A percentile compares a stretch with the other conserved stretches of the same genome.
Conservation (phyloP, 2,888 invertebrate species). For the Abrostola triplasia region DNA sequence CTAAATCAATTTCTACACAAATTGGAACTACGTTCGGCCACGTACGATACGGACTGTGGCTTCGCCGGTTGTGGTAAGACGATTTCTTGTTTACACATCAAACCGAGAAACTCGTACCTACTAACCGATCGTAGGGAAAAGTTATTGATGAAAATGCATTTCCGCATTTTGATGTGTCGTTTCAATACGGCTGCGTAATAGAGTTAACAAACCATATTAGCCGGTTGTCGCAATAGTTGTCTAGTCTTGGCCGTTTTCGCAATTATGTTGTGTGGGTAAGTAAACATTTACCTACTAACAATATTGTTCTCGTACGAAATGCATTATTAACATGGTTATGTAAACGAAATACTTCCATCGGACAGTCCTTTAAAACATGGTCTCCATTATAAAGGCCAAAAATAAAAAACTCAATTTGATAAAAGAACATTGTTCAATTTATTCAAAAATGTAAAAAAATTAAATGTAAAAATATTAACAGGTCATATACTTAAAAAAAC, state of each 20-base stretch:
- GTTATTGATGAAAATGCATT: constrained; percentile 67
- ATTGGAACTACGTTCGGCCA: constrained; percentile 69
- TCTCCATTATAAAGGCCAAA: not conserved
- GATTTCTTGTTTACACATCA: constrained; percentile 80
- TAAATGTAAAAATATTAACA: no score
- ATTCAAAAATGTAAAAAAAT: no score
- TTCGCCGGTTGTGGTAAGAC: constrained; percentile 79
- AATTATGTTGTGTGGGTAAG: constrained; percentile 61
- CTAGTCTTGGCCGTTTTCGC: constrained; percentile 72
- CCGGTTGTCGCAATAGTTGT: constrained; percentile 65
- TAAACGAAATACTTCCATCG: constrained; percentile 5
- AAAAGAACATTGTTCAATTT: no score
- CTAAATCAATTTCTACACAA: constrained; percentile 39
- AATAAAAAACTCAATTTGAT: not conserved
- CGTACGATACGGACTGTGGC: constrained; percentile 81
- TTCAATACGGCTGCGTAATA: constrained; percentile 77
- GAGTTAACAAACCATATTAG: constrained; percentile 62
- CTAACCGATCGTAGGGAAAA: constrained; percentile 76
- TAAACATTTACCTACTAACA: constrained; percentile 45
- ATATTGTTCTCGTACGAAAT: constrained; percentile 26
- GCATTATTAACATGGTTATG: constrained; percentile 24
- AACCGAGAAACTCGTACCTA: constrained; percentile 57
- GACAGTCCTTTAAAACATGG: not conserved
- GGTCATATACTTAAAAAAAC: no score
- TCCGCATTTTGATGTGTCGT: constrained; percentile 72